Evolutionary conservation across 2,113 vertebrate species (phyloP).

Genomic region (Hiodon alosoides): DNA sequence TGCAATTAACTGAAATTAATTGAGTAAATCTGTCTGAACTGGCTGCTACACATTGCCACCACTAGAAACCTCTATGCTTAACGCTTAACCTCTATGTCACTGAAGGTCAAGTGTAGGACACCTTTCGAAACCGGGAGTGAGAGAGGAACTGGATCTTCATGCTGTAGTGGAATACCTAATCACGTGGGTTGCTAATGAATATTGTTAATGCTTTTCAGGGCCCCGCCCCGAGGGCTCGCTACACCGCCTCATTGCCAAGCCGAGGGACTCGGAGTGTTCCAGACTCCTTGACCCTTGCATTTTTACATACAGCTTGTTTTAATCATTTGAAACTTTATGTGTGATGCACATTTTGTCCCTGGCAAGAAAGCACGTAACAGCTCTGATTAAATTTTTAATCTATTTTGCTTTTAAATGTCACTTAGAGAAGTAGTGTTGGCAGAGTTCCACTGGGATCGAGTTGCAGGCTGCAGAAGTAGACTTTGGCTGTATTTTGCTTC

Average conservation of each 20-base stretch:
- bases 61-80: too few relatives aligned
- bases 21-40: too few relatives aligned
- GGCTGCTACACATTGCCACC: too few relatives aligned
- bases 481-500: not conserved
- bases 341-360: not conserved
- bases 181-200: too few relatives aligned
- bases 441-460: not conserved
- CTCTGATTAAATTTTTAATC: not conserved
- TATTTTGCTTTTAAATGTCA: slow-evolving; percentile 5
- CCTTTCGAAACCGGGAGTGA: too few relatives aligned
- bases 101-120: too few relatives aligned
- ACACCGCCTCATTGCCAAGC: not conserved
- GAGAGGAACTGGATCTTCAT: too few relatives aligned
- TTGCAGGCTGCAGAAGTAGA: not conserved
- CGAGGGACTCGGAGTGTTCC: not conserved
- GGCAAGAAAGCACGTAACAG: not conserved
- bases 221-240: not conserved
- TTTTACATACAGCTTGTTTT: not conserved
- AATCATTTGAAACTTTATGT: not conserved
- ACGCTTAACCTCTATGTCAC: too few relatives aligned
- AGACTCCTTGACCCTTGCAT: not conserved
- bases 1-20: too few relatives aligned
- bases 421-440: not conserved
- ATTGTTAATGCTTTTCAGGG: not conserved
- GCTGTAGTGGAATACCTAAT: too few relatives aligned